phyloP scores from a whole-genome alignment of 2,888 invertebrate species.

The Sinohyriopsis cumingii region DNA sequence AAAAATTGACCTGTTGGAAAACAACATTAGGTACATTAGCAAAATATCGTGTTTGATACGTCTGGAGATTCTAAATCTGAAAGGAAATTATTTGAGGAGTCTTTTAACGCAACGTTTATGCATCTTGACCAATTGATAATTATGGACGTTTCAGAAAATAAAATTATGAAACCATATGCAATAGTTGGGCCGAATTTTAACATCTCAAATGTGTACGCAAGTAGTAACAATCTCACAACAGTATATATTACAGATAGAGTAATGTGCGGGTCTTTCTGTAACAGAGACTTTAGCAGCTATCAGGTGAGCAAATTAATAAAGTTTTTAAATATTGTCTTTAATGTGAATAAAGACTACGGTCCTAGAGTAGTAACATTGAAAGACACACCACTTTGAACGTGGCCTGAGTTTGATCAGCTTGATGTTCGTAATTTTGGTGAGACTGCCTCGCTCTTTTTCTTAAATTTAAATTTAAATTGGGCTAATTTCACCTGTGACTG shows the following conservation, averaged over 20 bases:
- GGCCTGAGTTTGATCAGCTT: constrained; percentile 7
- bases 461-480: neutral
- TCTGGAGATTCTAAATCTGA: constrained; percentile 6
- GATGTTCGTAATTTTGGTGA: constrained; percentile 3
- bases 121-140: constrained; percentile 2
- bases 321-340: neutral
- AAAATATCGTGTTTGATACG: constrained; percentile 8
- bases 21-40: constrained; percentile 6
- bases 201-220: neutral
- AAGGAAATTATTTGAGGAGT: constrained; percentile 1
- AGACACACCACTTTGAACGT: neutral
- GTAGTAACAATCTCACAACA: constrained; percentile 1
- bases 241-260: constrained; percentile 9
- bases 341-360: constrained; percentile 4
- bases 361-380: constrained; percentile 3
- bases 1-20: neutral
- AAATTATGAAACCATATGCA: constrained; percentile 1
- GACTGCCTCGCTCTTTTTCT: constrained; percentile 1
- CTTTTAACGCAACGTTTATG: constrained; percentile 5
- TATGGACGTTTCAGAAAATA: constrained; percentile 6
- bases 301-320: constrained; percentile 5
- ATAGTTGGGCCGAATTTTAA: neutral
- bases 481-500: constrained; percentile 10
- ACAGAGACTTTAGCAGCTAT: neutral
- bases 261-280: constrained; percentile 5